Percentiles rank a stretch among this genome's conserved stretches.
Evolutionary conservation across 2,113 vertebrate genomes (phyloP).

Genomic region (Sinocyclocheilus anophthalmus): DNA sequence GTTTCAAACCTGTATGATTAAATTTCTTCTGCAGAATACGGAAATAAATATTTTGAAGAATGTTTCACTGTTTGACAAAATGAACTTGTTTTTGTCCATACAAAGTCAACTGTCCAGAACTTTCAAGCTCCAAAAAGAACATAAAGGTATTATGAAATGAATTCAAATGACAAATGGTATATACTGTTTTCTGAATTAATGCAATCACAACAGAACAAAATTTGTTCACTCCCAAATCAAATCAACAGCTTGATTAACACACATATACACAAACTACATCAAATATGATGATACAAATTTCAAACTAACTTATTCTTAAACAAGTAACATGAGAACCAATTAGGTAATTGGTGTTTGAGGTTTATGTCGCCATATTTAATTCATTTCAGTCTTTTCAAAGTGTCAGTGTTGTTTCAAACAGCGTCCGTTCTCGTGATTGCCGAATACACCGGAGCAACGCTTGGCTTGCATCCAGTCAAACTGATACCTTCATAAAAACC

Average conservation of each 20-base stretch:
- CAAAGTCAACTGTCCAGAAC: neutral
- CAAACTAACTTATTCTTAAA: neutral
- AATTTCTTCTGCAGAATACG: neutral
- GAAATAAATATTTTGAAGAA: neutral
- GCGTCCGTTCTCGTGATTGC: constrained; percentile 8
- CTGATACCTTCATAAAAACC: constrained; percentile 58
- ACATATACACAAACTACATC: neutral
- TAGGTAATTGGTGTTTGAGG: neutral
- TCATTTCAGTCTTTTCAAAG: neutral
- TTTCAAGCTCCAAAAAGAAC: neutral
- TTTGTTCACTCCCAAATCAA: neutral
- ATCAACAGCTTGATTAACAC: neutral
- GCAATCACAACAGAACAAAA: neutral
- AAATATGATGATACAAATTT: neutral
- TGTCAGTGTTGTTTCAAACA: neutral
- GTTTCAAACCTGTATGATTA: neutral
- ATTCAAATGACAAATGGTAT: neutral
- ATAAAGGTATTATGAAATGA: neutral
- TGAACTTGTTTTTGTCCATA: too few relatives aligned
- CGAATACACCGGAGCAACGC: constrained; percentile 20
- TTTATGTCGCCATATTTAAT: neutral
- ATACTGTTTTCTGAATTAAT: neutral
- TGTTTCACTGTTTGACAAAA: neutral
- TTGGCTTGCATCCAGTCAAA: constrained; percentile 54
- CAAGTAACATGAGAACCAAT: too few relatives aligned